A percentile compares a stretch with the other conserved stretches of the same genome.
Conservation (phyloP, 1,140 invertebrate genomes). For the Drosophila takahashii region DNA sequence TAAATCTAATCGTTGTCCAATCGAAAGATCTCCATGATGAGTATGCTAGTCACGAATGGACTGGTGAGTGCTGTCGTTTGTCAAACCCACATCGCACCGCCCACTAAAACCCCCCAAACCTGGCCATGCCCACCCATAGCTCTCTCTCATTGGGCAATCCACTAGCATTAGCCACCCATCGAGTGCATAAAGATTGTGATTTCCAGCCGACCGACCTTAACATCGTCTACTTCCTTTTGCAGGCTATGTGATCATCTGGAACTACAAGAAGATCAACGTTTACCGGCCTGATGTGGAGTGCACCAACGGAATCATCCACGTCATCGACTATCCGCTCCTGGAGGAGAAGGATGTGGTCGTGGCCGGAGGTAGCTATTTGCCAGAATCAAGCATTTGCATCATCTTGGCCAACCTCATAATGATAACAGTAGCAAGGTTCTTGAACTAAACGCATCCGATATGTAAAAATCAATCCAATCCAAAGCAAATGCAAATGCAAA, state of each 20-base stretch:
- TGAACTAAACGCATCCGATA: slow-evolving; percentile 79
- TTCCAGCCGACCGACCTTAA: neutral
- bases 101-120: slow-evolving; percentile 55
- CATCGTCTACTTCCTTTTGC: slow-evolving; percentile 29
- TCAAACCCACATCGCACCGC: slow-evolving; percentile 67
- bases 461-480: slow-evolving; percentile 56
- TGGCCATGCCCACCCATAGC: slow-evolving; percentile 48
- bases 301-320: slow-evolving; percentile 96
- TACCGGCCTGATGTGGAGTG: slow-evolving; percentile 95
- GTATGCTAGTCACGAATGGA: slow-evolving; percentile 83
- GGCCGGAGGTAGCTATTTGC: slow-evolving; percentile 83
- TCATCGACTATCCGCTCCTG: slow-evolving; percentile 93
- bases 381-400: slow-evolving; percentile 80
- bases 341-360: slow-evolving; percentile 93
- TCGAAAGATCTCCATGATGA: slow-evolving; percentile 84
- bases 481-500: slow-evolving; percentile 61
- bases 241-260: slow-evolving; percentile 92
- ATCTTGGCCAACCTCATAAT: slow-evolving; percentile 84
- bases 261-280: slow-evolving; percentile 92
- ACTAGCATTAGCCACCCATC: slow-evolving; percentile 28
- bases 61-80: slow-evolving; percentile 79
- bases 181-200: neutral
- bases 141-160: slow-evolving; percentile 43
- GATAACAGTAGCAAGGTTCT: slow-evolving; percentile 83
- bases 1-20: slow-evolving; percentile 52